Conservation (phyloP, 2,113 vertebrate genomes). For the Lophura nycthemera region DNA sequence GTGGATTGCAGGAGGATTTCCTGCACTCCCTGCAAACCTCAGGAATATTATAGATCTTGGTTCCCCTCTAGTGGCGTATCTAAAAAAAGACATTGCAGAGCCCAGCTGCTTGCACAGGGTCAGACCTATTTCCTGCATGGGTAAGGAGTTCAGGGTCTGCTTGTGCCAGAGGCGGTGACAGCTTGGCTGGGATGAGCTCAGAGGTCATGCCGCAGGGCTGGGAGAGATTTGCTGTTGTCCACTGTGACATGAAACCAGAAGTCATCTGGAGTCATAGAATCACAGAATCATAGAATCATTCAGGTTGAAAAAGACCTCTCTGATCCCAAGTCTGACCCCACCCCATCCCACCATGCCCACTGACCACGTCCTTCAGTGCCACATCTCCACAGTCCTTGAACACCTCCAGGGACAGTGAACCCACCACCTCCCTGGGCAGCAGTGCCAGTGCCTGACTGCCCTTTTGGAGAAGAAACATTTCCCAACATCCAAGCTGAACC, state of each 20-base stretch:
- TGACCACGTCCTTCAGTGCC: no score
- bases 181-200: neutral
- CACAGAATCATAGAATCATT: no score
- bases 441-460: no score
- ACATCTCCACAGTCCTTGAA: no score
- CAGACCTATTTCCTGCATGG: fast-evolving
- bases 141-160: neutral
- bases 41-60: neutral
- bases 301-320: no score
- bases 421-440: no score
- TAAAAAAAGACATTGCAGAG: neutral
- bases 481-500: no score
- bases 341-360: no score
- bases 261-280: neutral
- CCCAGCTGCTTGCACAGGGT: neutral
- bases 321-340: no score
- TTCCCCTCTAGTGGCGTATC: constrained; percentile 58
- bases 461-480: no score
- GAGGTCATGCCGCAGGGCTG: fast-evolving
- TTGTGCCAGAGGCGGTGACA: fast-evolving
- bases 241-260: neutral
- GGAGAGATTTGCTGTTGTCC: neutral
- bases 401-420: no score
- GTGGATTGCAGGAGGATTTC: neutral
- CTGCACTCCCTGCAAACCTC: fast-evolving